Evolutionary conservation across 2,797 vertebrate species (phyloP), one percentile per base, ranked within the genome.

Genomic region (Chrysocyon brachyurus): DNA sequence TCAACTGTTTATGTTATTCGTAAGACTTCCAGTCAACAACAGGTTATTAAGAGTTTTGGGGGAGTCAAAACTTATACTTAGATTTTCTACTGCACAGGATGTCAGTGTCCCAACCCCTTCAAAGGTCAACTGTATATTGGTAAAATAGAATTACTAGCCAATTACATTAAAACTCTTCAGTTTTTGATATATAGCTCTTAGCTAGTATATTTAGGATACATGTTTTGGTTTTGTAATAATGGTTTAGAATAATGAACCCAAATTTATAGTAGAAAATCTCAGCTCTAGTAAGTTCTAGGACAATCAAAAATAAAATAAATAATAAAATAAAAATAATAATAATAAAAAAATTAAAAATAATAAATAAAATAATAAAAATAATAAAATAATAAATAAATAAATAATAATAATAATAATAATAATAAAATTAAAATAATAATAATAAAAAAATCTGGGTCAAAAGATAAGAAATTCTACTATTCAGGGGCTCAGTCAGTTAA

Each of bases 131-230:
- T 75, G 7, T 17, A 75, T 52, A 85, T 4, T 96, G 28, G 46
- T 90, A 59, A 97, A 94, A 94, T 72, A 73, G 78, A 97, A 95
- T 94, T 88, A 95, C 22, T 15, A 64, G 31, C 73, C 79, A 95
- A 92, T 92, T 92, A 68, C 12, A 87, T 92, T 93, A 94, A 93
- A 91, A 94, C 1, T 87, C 78, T 81, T 92, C 1, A 84, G 46
- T 56, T 95, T 96, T 87, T 95, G 36, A 70, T 83, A 66, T 85
- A 89, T 68, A 78, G 31, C n/a, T 91, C 52, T 70, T 36, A 95
- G 9, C 31, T 87, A 96, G 28, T 28, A 19, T 92, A 81, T 93
- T 96, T 73, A 79, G 40, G 66, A 84, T 36, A 94, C 31, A 54
- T 79, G 31, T 70, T 97, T 91, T 85, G 61, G 19, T 52, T 86